A percentile compares a stretch with the other conserved stretches of the same genome.
phyloP scores from a whole-genome alignment of 2,888 invertebrate species.

The Ochropleura plecta region DNA sequence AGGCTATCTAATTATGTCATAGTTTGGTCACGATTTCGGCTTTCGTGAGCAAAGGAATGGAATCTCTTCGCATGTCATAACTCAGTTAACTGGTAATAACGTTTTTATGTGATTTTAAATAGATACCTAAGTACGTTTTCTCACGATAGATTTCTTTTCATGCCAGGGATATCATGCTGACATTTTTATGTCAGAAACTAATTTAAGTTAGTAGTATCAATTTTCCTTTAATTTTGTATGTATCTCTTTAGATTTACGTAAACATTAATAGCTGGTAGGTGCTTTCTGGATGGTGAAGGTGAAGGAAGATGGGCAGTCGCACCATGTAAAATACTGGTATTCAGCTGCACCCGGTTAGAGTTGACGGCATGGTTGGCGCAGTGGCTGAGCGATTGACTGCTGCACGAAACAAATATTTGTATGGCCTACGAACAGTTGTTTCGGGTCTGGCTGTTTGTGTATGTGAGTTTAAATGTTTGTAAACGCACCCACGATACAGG shows the following conservation, averaged over 20 bases:
- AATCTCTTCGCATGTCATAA: constrained; percentile 42
- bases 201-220: background rate
- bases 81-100: constrained; percentile 28
- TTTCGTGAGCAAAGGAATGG: constrained; percentile 22
- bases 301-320: background rate
- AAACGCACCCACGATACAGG: too few species aligned
- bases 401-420: too few species aligned
- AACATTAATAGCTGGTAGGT: background rate
- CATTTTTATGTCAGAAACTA: background rate
- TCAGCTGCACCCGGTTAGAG: background rate
- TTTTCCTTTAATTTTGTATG: background rate
- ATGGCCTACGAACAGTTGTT: too few species aligned
- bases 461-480: too few species aligned
- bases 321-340: background rate
- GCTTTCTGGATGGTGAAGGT: background rate
- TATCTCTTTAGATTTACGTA: background rate
- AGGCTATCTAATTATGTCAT: background rate
- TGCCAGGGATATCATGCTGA: background rate
- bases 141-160: constrained; percentile 39
- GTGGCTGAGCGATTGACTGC: too few species aligned
- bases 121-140: constrained; percentile 23
- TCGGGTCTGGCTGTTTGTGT: too few species aligned
- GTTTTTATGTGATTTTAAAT: constrained; percentile 26
- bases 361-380: background rate
- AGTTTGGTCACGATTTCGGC: constrained; percentile 20